Percentiles rank a stretch among this genome's conserved stretches.
Conservation (phyloP, 2,797 vertebrate species). For the Lagodon rhomboides region DNA sequence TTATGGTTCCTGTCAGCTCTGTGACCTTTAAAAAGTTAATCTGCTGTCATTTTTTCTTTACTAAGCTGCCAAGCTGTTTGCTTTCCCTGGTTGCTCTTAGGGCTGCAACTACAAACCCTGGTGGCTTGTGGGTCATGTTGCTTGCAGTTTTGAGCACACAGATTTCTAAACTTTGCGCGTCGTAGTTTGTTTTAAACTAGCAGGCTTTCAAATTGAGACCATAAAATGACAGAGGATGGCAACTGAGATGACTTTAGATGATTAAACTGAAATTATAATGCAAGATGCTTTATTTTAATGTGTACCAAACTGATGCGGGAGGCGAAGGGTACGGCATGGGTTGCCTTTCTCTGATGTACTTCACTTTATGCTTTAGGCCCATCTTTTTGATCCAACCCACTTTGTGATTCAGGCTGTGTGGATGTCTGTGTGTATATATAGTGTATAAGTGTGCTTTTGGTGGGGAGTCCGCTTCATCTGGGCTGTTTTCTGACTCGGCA, state of each 20-base stretch:
- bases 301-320: slow-evolving; percentile 33
- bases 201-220: not conserved
- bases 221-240: too few relatives aligned
- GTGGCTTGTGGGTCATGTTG: slow-evolving; percentile 20
- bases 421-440: slow-evolving; percentile 30
- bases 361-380: slow-evolving; percentile 31
- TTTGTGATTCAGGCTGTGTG: slow-evolving; percentile 16
- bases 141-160: slow-evolving; percentile 25
- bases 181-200: not conserved
- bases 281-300: slow-evolving; percentile 17
- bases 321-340: slow-evolving; percentile 1
- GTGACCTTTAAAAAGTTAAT: slow-evolving; percentile 14
- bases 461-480: not conserved
- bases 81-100: too few relatives aligned
- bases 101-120: not conserved
- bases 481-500: slow-evolving; percentile 14
- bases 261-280: too few relatives aligned
- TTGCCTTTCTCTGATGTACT: slow-evolving; percentile 36
- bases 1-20: slow-evolving; percentile 11
- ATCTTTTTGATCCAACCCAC: slow-evolving; percentile 17
- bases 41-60: slow-evolving; percentile 24
- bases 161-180: slow-evolving; percentile 19
- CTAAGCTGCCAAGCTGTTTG: slow-evolving; percentile 7
- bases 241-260: too few relatives aligned
- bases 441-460: not conserved